Evolutionary conservation across 2,888 invertebrate genomes (phyloP), one percentile per base, ranked within the genome.

Genomic region (Aspidiotus rigidus): DNA sequence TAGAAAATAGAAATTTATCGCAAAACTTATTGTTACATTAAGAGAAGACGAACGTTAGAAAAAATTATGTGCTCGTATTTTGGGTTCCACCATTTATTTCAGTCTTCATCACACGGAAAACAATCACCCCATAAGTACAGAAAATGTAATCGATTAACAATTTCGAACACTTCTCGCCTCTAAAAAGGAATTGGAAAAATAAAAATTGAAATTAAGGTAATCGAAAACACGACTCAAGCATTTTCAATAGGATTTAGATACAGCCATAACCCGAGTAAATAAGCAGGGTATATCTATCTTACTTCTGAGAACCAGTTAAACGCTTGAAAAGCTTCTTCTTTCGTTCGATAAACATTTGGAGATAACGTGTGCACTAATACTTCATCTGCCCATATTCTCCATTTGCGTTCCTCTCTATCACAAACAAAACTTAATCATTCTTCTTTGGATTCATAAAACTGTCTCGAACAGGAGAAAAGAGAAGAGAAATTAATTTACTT

Each of bases 341-440:
- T 79, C 0, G 91, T 91, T 70, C 96, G 85, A 77, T 99, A 99
- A 42, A 97, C 94, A 79, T 99, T 99, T 0, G 99, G 99, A 0
- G 98, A 97, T 49, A 99, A 81, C 0, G 88, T 86, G 77, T 97
- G 98, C 0, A 99, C 95, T 1, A 97, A 82, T 55, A 88, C 86
- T 62, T 85, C 83, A 77, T 99, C 99, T 0, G 89, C 90, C 99
- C 99, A 99, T 76, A 87, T 85, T 62, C 99, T 83, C 98, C 98
- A 99, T 76, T 92, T 88, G 49, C 93, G 84, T 79, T 98, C 98
- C 74, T 90, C 88, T 55, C 95, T 95, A 76, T 60, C 82, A n/a
- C 49, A 49, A 49, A n/a, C 28, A 28, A 28, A 28, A 28, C 5
- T 3, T 5, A 28, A 5, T 28, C 28, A 28, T 28, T 28, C 28